These are phyloP conservation scores for Mesodorylaimus sp. DNA, from an alignment of 2,888 invertebrate genomes.

Conservation along the genomic window DNA sequence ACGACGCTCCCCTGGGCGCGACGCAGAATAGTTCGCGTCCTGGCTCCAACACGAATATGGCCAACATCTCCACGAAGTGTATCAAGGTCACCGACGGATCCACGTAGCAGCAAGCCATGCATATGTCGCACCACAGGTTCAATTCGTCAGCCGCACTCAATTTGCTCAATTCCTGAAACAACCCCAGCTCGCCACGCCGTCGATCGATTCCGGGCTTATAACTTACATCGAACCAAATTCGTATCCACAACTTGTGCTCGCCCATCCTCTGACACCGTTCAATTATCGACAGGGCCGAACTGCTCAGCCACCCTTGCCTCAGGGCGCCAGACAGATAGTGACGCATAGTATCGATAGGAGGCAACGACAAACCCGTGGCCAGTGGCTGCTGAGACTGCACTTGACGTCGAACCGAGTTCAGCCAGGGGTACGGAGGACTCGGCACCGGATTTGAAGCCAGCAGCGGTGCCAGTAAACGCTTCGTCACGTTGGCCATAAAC, in stretches of 20 bases:
- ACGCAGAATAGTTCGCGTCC: background rate
- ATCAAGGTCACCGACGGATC: background rate
- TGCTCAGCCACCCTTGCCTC: background rate
- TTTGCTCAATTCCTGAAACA: background rate
- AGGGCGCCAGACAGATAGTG: background rate
- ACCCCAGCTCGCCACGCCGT: background rate
- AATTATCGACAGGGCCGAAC: background rate
- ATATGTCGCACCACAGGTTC: background rate
- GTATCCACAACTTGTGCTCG: background rate
- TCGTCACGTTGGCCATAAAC: slow-evolving; percentile 1
- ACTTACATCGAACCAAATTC: background rate
- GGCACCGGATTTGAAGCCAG: background rate
- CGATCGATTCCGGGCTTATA: too few species aligned
- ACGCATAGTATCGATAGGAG: background rate
- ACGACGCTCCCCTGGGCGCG: background rate
- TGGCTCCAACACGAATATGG: background rate
- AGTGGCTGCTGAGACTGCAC: too few species aligned
- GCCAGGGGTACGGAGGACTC: background rate
- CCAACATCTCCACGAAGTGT: background rate
- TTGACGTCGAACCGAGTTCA: background rate
- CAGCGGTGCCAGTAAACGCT: background rate
- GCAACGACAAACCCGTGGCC: too few species aligned
- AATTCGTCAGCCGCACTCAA: background rate
- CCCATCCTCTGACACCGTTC: background rate
- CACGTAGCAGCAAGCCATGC: background rate